Evolutionary conservation across 2,113 vertebrate species (phyloP), one percentile per base, ranked within the genome.

Genomic region (Sylvia atricapilla): DNA sequence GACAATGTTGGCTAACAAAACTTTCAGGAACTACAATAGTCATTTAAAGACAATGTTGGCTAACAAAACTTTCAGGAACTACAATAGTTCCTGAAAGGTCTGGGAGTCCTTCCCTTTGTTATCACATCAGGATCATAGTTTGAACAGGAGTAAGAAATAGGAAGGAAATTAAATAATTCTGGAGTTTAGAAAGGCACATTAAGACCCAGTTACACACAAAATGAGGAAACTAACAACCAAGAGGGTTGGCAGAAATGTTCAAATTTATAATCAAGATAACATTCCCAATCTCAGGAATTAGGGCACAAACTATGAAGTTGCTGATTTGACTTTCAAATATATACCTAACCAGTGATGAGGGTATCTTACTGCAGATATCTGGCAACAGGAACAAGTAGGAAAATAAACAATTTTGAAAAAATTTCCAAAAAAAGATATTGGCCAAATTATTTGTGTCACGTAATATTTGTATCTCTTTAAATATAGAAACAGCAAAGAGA

Each of bases 141-240:
- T 91, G 88, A 95, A 92, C 86, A 93, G 33, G 63, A 94, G 52
- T 83, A 91, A 96, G 82, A 96, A 96, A 96, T 67, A 97, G 96
- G 97, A 97, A 98, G 95, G 95, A 97, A 97, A 96, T 97, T 10
- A 97, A 97, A 96, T 92, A 96, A 96, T 90, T 92, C 59, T 87
- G 76, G 46, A 69, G 21, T 94, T 94, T 87, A 87, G 72, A 97
- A 94, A 96, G 58, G 64, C 79, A 31, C 41, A 22, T 92, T 92
- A 91, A 68, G 60, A 87, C 46, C 25, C 59, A 75, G 89, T 89
- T 87, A 76, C 50, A 81, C 11, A 79, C 59, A 95, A 97, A 98
- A 94, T 91, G 66, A 97, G 95, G 95, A 96, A 97, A 96, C 59
- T 50, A 66, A 83, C 62, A 74, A 89, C 59, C 41, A 89, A 59